phyloP scores from a whole-genome alignment of 2,797 vertebrate species.

The Sebastes cheni region DNA sequence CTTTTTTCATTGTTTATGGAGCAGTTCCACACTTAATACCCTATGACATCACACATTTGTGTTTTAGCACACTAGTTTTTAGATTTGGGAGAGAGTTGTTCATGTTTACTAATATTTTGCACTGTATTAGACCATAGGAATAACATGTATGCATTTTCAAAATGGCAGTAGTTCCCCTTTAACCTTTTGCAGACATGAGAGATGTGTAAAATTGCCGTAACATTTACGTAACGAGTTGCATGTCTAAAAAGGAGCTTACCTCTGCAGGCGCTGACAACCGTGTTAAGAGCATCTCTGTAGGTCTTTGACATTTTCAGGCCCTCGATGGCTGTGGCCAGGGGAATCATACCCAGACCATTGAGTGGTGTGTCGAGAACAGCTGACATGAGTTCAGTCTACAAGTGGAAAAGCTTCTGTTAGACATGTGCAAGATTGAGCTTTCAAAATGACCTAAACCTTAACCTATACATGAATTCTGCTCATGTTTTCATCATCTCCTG shows the following conservation, averaged over 20 bases:
- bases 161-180: neutral
- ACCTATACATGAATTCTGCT: neutral
- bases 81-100: neutral
- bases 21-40: too few species aligned
- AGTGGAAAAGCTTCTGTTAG: neutral
- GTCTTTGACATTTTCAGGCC: slow-evolving; percentile 82
- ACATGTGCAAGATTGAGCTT: neutral
- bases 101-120: neutral
- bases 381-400: slow-evolving; percentile 78
- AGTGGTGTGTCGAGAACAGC: slow-evolving; percentile 80
- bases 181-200: neutral
- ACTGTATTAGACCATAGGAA: neutral
- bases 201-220: accelerated
- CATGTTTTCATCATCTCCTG: neutral
- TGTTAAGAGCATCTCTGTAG: slow-evolving; percentile 76
- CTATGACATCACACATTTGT: too few species aligned
- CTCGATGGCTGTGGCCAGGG: slow-evolving; percentile 55
- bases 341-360: slow-evolving; percentile 84
- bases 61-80: too few species aligned
- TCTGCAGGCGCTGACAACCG: slow-evolving; percentile 83
- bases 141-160: neutral
- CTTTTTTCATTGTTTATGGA: too few species aligned
- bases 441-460: neutral
- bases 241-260: slow-evolving; percentile 71
- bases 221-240: accelerated